Base-by-base conservation (phyloP, 1,140 invertebrate species). In the Helicoverpa armigera region DNA sequence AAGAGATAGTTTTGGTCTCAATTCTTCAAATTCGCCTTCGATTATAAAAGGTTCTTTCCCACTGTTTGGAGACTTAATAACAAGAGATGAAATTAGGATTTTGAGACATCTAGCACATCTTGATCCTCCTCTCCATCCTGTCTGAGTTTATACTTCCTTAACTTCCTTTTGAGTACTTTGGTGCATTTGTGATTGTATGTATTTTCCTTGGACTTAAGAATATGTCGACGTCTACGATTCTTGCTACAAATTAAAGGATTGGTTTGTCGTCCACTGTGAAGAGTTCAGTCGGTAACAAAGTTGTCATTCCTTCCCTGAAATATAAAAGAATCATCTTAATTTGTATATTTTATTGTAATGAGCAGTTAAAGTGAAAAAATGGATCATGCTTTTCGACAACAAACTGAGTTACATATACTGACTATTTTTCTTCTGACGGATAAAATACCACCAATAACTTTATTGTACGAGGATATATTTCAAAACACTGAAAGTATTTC, bases 121-220 rank as follows among this genome's bases (percentile, higher is more conserved):
- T 85, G 91, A 81, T 94, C 93, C 82, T 94, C 93, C 83, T 85
- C 82, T 18, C 91, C 91, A 92, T 94, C 89, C 83, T 74, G 90
- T 79, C 89, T 87, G 10, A 94, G 82, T 87, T 91, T 94, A 70
- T 94, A 94, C 81, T 94, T 93, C 80, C 90, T 92, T 60, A 93
- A 85, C 75, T 92, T 94, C 58, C 87, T 90, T 54, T 89, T 93
- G 16, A 94, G 86, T 35, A 81, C 82, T 81, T 85, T 90, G 74
- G 84, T 86, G 80, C 87, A 92, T 85, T 88, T 93, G 10, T 80
- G 72, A 82, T 89, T 92, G 31, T 83, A 84, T 35, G 83, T 75
- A 77, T 91, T 90, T 88, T 90, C 90, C 72, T 86, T 92, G n/a
- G 85, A 86, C 79, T 85, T 91, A 13, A 90, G 80, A 53, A 89